Conservation (phyloP, 2,113 vertebrate species). For the Heliornis fulica region DNA sequence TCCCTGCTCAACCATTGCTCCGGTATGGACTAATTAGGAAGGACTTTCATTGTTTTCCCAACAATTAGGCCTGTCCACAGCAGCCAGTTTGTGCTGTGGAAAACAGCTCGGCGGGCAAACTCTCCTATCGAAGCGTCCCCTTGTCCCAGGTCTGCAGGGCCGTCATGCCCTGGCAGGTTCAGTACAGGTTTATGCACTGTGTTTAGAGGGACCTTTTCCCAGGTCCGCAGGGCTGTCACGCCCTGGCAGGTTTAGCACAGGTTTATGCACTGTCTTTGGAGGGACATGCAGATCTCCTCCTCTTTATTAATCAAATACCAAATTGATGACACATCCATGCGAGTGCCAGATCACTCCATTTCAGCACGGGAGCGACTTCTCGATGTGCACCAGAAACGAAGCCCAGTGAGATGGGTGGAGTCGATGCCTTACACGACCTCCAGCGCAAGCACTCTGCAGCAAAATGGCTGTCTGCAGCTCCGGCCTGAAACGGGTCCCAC, state of each 20-base stretch:
- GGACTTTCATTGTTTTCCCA: background rate
- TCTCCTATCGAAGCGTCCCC: background rate
- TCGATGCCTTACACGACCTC: background rate
- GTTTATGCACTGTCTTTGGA: fast-evolving
- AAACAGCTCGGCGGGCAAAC: background rate
- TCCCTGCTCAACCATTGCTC: background rate
- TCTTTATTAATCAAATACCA: background rate
- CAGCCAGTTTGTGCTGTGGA: background rate
- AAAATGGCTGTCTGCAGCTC: background rate
- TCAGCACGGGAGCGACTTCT: background rate
- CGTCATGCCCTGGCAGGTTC: fast-evolving
- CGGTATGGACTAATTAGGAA: background rate
- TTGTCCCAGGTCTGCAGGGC: background rate
- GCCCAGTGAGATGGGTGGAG: background rate
- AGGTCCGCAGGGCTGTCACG: fast-evolving
- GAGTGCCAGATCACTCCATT: background rate
- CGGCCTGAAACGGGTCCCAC: fast-evolving
- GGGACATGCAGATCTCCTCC: background rate
- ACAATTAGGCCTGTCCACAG: background rate
- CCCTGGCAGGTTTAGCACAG: fast-evolving
- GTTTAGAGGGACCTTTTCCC: background rate
- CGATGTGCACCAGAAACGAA: fast-evolving
- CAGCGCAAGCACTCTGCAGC: fast-evolving
- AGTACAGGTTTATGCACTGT: fast-evolving
- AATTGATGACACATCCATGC: fast-evolving